Percentiles rank a stretch among this genome's conserved stretches.
phyloP scores from a whole-genome alignment of 2,888 invertebrate genomes.

The Athetis lepigone region DNA sequence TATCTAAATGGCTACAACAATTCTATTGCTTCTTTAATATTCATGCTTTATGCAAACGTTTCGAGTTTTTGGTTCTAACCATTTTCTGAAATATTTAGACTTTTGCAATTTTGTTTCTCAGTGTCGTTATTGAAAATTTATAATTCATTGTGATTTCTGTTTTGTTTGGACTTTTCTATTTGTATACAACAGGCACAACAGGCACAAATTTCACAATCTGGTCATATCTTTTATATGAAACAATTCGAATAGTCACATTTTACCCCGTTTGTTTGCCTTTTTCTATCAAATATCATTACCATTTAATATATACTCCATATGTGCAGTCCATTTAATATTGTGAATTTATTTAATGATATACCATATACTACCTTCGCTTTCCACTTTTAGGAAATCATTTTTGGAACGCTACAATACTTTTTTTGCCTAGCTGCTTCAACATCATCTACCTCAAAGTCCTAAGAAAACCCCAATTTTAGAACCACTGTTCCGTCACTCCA shows the following conservation, averaged over 20 bases:
- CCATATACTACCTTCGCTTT: no score
- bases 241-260: not conserved
- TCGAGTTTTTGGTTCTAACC: conserved; percentile 15
- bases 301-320: not conserved
- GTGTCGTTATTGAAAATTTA: conserved; percentile 28
- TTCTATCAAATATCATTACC: not conserved
- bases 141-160: not conserved
- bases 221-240: not conserved
- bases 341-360: not conserved
- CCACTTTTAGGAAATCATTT: no score
- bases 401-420: not conserved
- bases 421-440: not conserved
- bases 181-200: not conserved
- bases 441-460: not conserved
- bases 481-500: conserved; percentile 70
- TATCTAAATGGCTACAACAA: conserved; percentile 46
- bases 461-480: conserved; percentile 64
- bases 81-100: conserved; percentile 18
- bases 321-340: not conserved
- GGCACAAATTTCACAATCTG: not conserved
- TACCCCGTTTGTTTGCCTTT: not conserved
- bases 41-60: conserved; percentile 46
- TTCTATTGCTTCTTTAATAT: conserved; percentile 57
- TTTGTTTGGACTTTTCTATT: not conserved
- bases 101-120: conserved; percentile 5